Conservation (phyloP, 2,888 invertebrate species). For the Blera fallax region DNA sequence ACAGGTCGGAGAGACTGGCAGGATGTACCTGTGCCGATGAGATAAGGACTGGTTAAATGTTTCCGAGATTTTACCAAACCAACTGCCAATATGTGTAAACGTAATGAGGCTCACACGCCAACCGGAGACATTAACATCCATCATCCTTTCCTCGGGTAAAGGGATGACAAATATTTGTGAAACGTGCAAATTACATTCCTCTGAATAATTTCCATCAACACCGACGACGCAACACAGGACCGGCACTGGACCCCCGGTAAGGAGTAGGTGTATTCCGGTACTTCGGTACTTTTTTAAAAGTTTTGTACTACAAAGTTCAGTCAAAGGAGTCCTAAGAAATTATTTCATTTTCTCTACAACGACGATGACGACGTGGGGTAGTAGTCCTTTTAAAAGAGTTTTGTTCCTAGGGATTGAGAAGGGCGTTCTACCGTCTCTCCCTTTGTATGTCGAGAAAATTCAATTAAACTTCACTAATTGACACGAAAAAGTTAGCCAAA, state of each 20-base stretch:
- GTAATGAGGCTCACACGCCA: constrained; percentile 41
- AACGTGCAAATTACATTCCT: constrained; percentile 65
- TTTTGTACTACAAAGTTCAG: constrained; percentile 55
- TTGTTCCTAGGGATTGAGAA: constrained; percentile 15
- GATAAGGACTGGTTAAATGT: constrained; percentile 64
- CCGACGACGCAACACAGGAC: neutral
- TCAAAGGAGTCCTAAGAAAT: constrained; percentile 65
- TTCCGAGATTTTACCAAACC: constrained; percentile 28
- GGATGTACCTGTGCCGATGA: neutral
- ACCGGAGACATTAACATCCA: constrained; percentile 43
- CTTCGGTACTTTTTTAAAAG: constrained; percentile 33
- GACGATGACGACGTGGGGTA: neutral
- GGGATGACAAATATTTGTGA: constrained; percentile 65
- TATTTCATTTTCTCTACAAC: constrained; percentile 43
- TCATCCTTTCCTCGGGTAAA: constrained; percentile 35
- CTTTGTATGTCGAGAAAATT: constrained; percentile 56
- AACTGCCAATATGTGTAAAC: constrained; percentile 22
- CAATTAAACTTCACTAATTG: constrained; percentile 73
- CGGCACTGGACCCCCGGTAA: neutral
- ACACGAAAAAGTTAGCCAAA: constrained; percentile 68
- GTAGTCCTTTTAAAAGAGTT: constrained; percentile 43
- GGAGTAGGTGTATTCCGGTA: too few species aligned
- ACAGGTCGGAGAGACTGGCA: neutral
- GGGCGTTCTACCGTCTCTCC: constrained; percentile 15
- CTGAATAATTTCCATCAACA: constrained; percentile 42